Evolutionary conservation across 2,797 vertebrate genomes (phyloP), one percentile per base, ranked within the genome.

Genomic region (Emys orbicularis): DNA sequence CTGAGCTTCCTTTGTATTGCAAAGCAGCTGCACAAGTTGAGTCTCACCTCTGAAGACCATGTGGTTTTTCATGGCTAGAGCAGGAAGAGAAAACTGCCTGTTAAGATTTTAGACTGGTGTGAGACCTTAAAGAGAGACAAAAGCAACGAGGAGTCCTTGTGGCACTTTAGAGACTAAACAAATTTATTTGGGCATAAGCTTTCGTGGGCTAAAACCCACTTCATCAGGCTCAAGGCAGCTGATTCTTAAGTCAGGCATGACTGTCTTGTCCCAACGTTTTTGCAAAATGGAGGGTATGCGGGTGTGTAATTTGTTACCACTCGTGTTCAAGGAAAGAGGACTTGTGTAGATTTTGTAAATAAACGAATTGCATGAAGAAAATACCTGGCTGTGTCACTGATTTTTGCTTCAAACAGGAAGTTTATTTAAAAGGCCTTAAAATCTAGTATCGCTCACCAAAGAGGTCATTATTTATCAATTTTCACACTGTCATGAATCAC

Each of bases 1-100:
- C 90, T 87, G 96, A 92, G 86, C 13, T 94, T 94, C 92, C 95
- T 97, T 97, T 97, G 96, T 97, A 93, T 94, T 96, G 95, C 92
- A 95, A 95, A 97, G 90, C 76, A 83, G 77, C 95, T 81, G 88
- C 93, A 76, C 84, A 81, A 84, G 91, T 95, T 84, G 83, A 15
- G 53, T 87, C 90, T 94, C 96, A 95, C 89, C 93, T 96, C 93
- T 97, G 94, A 97, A 95, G 92, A 89, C 88, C 86, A 83, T 92
- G 91, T 76, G 44, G 79, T 94, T 96, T 92, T 95, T 92, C 90
- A 96, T 89, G n/a, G 8, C 41, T 47, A 47, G 27, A 13, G 25
- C 23, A 47, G 25, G 77, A 76, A 79, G 95, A 97, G 96, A 96
- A 97, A 44, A 96, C 89, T 91, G 86, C 86, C 93, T 90, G 93